These are phyloP conservation scores for Hyposoter dolosus DNA, from an alignment of 2,888 invertebrate genomes.

Conservation along the genomic window DNA sequence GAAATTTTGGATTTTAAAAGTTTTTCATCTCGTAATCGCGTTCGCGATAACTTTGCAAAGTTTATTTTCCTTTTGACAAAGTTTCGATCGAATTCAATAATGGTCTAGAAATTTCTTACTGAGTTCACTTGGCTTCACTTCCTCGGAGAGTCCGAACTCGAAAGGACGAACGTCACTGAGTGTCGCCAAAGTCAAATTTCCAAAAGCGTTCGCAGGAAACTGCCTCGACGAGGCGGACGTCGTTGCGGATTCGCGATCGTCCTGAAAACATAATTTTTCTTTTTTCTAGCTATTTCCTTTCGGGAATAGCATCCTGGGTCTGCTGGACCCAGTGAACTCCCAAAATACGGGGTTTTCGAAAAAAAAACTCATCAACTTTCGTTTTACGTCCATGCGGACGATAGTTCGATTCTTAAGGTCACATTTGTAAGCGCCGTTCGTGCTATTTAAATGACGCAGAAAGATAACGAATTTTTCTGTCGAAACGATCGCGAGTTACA, in stretches of 20 bases:
- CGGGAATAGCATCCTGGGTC: too few species aligned
- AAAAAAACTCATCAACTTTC: not conserved
- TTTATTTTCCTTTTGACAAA: not conserved
- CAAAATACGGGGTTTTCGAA: too few species aligned
- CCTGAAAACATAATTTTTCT: conserved; percentile 32
- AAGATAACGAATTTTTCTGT: not conserved
- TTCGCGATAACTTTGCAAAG: not conserved
- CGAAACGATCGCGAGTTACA: not conserved
- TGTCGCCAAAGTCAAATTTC: conserved; percentile 75
- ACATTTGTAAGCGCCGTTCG: not conserved
- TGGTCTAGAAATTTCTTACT: conserved; percentile 67
- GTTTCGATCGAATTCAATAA: not conserved
- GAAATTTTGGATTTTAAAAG: not conserved
- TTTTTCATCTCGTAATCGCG: not conserved
- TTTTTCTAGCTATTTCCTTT: not conserved
- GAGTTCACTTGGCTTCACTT: conserved; percentile 65
- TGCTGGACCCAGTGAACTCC: too few species aligned
- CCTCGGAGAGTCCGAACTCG: conserved; percentile 70
- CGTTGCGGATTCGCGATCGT: conserved; percentile 41
- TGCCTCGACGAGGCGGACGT: conserved; percentile 71
- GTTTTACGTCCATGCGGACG: not conserved
- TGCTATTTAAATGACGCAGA: not conserved
- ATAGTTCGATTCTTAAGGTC: not conserved
- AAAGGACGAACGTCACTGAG: conserved; percentile 75
- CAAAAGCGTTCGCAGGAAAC: conserved; percentile 71